Evolutionary conservation across 2,888 invertebrate genomes (phyloP), one percentile per base, ranked within the genome.

Genomic region (Sesia apiformis): DNA sequence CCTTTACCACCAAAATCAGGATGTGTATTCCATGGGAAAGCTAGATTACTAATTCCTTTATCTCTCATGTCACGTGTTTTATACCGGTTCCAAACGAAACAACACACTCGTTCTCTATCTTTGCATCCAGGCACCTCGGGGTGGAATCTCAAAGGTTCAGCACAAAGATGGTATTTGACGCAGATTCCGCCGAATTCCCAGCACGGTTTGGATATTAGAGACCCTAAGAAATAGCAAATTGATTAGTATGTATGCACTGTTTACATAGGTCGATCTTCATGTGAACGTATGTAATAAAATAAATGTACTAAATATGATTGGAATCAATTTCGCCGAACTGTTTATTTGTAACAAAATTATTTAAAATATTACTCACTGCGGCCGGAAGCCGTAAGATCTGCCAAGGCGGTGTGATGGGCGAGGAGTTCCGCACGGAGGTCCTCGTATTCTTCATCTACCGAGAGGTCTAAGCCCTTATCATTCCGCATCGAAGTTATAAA

Each of bases 391-490:
- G 4, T 40, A 40, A 52, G 52, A 8, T 8, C 7, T 5, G 80
- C 72, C 1, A 89, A 68, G 2, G 80, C 83, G 1, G 83, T 74
- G 53, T 82, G 78, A 60, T 85, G 84, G 23, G 88, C 88, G 0
- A 87, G 70, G 52, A 88, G 64, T 56, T 89, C 85, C 0, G 86
- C 87, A 3, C 84, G 72, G 8, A 89, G 68, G 60, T 89, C 87
- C 55, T 89, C 88, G 57, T 87, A 88, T 58, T 88, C 87, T 52
- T 81, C 83, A 52, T 89, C 88, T 38, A 58, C 64, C n/a, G 88
- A 66, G 40, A 84, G 70, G 63, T 85, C 87, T 58, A 82, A 65
- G 62, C 84, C 84, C 4, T 66, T 77, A 52, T 86, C 79, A 60
- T 78, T 72, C 52, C 66, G 74, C 59, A 87, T 66, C n/a, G 65